phyloP scores from a whole-genome alignment of 2,113 vertebrate species.

The Tachysurus fulvidraco region DNA sequence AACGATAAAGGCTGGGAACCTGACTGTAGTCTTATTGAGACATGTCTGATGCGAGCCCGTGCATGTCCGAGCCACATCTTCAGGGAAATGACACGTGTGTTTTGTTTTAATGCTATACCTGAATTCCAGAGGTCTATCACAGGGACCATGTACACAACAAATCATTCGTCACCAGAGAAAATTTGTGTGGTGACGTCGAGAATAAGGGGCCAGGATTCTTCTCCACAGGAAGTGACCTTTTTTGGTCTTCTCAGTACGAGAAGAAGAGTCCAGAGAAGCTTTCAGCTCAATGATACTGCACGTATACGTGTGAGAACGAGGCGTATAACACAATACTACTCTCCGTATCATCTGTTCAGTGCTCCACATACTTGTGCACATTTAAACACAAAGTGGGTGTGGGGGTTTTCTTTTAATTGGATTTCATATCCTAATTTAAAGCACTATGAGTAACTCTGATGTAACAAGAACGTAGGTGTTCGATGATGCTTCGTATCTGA shows the following conservation, averaged over 20 bases:
- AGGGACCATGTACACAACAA: neutral
- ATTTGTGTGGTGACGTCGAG: neutral
- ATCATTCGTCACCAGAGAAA: neutral
- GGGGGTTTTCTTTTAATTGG: too few relatives aligned
- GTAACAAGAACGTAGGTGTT: neutral
- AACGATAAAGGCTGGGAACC: neutral
- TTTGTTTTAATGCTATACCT: neutral
- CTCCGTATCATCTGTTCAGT: neutral
- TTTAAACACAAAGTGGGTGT: neutral
- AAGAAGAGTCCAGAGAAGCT: too few relatives aligned
- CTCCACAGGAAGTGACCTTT: neutral
- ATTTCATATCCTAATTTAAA: neutral
- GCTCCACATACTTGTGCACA: neutral
- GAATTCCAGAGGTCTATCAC: neutral
- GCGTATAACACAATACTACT: neutral
- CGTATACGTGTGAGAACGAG: neutral
- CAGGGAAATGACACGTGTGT: conserved; percentile 13
- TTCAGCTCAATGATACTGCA: neutral
- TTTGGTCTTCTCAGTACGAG: neutral
- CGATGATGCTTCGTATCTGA: neutral
- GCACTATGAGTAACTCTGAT: neutral
- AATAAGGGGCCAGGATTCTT: neutral
- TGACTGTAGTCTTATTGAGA: neutral
- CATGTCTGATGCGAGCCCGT: neutral
- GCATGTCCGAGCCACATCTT: neutral